Evolutionary conservation across 2,888 invertebrate species (phyloP).

Genomic region (Ischnus inquisitorius): DNA sequence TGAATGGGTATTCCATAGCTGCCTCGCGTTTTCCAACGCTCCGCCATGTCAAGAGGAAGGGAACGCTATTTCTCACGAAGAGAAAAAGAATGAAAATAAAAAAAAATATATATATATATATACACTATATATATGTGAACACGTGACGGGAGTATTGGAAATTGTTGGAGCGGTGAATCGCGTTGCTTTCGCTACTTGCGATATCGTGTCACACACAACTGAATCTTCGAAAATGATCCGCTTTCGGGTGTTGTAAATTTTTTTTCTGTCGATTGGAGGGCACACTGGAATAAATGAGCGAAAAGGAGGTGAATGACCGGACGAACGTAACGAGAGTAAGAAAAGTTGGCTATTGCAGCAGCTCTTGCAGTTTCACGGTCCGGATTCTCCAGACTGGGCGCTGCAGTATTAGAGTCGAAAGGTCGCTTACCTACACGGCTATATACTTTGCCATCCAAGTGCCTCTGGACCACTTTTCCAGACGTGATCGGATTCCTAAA

Average conservation of each 20-base stretch:
- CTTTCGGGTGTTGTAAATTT: background rate
- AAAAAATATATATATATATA: no score
- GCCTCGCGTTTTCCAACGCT: slow-evolving; percentile 36
- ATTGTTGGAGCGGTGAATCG: background rate
- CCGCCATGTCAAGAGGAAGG: slow-evolving; percentile 17
- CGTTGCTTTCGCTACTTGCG: background rate
- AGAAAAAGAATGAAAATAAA: no score
- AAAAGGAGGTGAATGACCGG: slow-evolving; percentile 19
- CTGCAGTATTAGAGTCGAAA: slow-evolving; percentile 51
- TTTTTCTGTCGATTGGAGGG: background rate
- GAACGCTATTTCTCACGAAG: slow-evolving; percentile 52
- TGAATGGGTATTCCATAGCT: background rate
- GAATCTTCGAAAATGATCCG: background rate
- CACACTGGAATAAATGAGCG: background rate
- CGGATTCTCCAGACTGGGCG: slow-evolving; percentile 38
- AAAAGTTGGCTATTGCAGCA: slow-evolving; percentile 54
- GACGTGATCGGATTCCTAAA: slow-evolving; percentile 61
- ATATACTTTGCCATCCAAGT: slow-evolving; percentile 37
- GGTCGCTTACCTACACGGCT: slow-evolving; percentile 34
- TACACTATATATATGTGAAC: slow-evolving; percentile 7
- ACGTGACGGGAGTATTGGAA: background rate
- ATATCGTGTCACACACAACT: background rate
- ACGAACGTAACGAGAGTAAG: slow-evolving; percentile 11
- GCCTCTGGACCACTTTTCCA: slow-evolving; percentile 60
- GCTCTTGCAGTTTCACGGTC: slow-evolving; percentile 46